These are phyloP conservation scores for Ceratoteleas bidentatus DNA, from an alignment of 1,140 invertebrate genomes.

Conservation along the genomic window DNA sequence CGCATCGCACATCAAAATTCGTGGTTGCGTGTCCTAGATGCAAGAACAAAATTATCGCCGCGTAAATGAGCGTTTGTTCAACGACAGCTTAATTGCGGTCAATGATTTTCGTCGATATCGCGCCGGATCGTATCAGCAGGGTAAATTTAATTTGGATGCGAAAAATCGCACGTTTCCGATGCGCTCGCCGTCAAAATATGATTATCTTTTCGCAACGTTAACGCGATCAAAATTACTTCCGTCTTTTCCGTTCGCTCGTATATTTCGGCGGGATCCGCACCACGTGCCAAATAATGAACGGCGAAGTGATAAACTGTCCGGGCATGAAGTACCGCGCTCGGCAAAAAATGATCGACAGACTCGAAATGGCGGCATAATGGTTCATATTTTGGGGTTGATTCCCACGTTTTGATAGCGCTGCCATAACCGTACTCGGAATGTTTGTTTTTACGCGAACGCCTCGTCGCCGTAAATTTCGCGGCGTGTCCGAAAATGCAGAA, in stretches of 20 bases:
- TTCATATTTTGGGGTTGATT: slow-evolving; percentile 28
- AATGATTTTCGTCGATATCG: too few relatives aligned
- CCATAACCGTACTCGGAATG: slow-evolving; percentile 31
- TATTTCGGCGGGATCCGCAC: neutral
- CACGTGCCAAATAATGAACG: slow-evolving; percentile 2
- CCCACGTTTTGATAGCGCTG: too few relatives aligned
- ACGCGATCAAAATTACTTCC: slow-evolving; percentile 1
- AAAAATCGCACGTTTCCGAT: neutral
- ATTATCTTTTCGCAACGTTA: neutral
- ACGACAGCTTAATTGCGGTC: neutral
- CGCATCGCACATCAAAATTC: slow-evolving; percentile 23
- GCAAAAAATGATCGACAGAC: neutral
- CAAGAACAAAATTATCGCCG: slow-evolving; percentile 19
- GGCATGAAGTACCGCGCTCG: neutral
- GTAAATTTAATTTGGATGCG: neutral
- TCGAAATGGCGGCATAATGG: neutral
- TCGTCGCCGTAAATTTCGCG: slow-evolving; percentile 48
- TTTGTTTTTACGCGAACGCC: slow-evolving; percentile 38
- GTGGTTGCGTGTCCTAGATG: slow-evolving; percentile 23
- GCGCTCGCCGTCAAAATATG: neutral
- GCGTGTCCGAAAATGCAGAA: slow-evolving; percentile 51
- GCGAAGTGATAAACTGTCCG: slow-evolving; percentile 6
- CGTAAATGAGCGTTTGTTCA: neutral
- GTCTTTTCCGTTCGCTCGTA: neutral
- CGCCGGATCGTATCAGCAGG: too few relatives aligned